Evolutionary conservation across 2,113 vertebrate genomes (phyloP), one percentile per base, ranked within the genome.

Genomic region (Cheirogaleus medius): DNA sequence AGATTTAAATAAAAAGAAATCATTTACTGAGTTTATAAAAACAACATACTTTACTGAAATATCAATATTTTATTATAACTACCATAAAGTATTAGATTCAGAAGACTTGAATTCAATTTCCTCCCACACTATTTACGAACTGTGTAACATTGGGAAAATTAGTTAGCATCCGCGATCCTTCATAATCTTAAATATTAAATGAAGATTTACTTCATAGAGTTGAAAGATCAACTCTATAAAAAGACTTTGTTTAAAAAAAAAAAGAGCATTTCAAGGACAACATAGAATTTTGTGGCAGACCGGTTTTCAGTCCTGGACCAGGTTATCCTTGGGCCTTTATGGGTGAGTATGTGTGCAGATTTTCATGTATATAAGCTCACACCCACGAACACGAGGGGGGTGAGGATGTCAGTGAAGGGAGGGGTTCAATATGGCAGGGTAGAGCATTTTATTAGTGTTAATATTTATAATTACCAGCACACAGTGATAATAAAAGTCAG

Each of bases 341-440:
- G 8, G 15, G 2, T 52, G 20, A 34, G 32, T 29, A 14, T 77
- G 15, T 39, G n/a, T 44, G 34, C n/a, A 78, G 32, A 54, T 81
- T 47, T 58, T 56, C 47, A 44, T 39, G 3, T 17, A 27, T 18
- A 44, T 27, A n/a, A 68, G 37, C 9, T 18, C 37, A 44, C 69
- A 78, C 27, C 3, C 1, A 47, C 6, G 1, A n/a, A 84, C 34
- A 10, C 5, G n/a, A n/a, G n/a, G n/a, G 10, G 23, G 1, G 1
- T 34, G 20, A 87, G 42, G 49, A 63, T 69, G 27, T 17, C 56
- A 25, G 56, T 8, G 12, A 6, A 89, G 1, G 44, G 25, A 58
- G 11, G 17, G n/a, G 1, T 34, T 92, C 32, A 49, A 25, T n/a
- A 76, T 86, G 49, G 9, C 34, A 49, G 0, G 47, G 8, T 47